Percentiles rank a stretch among this genome's conserved stretches.
phyloP scores from a whole-genome alignment of 2,888 invertebrate species.

The Mamestra brassicae region DNA sequence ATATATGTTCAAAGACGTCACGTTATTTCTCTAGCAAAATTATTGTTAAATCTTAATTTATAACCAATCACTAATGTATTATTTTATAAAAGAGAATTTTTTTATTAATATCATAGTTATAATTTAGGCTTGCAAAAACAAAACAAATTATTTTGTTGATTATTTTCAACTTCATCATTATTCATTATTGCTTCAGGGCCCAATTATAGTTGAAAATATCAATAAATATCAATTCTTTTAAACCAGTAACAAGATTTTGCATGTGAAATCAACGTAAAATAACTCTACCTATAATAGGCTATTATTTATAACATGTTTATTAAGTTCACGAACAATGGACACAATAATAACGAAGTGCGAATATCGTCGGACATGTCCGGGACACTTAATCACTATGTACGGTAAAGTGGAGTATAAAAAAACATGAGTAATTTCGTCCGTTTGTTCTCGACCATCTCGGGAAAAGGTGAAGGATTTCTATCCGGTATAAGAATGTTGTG shows the following conservation, averaged over 20 bases:
- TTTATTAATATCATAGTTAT: too few species aligned
- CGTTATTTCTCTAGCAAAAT: too few species aligned
- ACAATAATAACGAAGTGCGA: slow-evolving; percentile 31
- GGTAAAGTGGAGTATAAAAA: slow-evolving; percentile 29
- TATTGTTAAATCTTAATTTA: too few species aligned
- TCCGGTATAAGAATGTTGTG: slow-evolving; percentile 32
- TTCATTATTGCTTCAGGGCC: not conserved
- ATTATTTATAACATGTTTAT: slow-evolving; percentile 35
- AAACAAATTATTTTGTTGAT: not conserved
- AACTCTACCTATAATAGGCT: slow-evolving; percentile 7
- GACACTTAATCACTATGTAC: slow-evolving; percentile 39
- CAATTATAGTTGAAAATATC: slow-evolving; percentile 29
- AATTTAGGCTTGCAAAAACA: not conserved
- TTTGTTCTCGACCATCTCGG: slow-evolving; percentile 29
- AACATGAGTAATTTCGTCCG: slow-evolving; percentile 29
- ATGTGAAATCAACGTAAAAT: slow-evolving; percentile 4
- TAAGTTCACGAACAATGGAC: slow-evolving; percentile 17
- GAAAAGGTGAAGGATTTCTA: slow-evolving; percentile 63
- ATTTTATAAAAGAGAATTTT: too few species aligned
- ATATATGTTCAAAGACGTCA: too few species aligned
- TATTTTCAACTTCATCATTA: slow-evolving; percentile 2
- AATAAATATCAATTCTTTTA: slow-evolving; percentile 40
- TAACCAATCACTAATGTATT: too few species aligned
- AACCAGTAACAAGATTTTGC: slow-evolving; percentile 16
- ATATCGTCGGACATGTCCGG: slow-evolving; percentile 43